Evolutionary conservation across 2,113 vertebrate genomes (phyloP).

Genomic region (Montifringilla adamsi): DNA sequence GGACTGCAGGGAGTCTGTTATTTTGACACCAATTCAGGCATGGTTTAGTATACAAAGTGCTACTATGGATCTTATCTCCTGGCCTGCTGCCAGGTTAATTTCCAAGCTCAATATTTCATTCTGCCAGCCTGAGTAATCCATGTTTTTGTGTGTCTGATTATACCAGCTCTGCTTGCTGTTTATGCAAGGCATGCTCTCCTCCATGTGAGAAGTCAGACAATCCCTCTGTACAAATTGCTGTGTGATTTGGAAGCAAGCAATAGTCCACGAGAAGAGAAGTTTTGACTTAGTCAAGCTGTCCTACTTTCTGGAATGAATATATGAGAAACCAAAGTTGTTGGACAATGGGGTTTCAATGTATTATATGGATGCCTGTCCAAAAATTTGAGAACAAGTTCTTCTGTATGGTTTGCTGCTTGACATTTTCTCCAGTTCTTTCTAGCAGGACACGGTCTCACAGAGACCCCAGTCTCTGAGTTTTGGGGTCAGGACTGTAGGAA

Average conservation of each 20-base stretch:
- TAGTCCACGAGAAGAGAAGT: not conserved
- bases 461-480: not conserved
- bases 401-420: not conserved
- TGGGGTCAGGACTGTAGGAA: not conserved
- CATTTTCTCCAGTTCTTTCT: not conserved
- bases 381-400: not conserved
- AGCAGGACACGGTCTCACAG: not conserved
- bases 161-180: not conserved
- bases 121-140: not conserved
- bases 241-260: not conserved
- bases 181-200: not conserved
- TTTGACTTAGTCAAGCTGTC: not conserved
- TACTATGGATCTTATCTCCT: not conserved
- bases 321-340: not conserved
- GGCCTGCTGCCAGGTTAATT: constrained; percentile 1
- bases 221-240: not conserved
- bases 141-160: not conserved
- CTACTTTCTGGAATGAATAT: not conserved
- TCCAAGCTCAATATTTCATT: not conserved
- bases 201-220: not conserved
- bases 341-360: not conserved
- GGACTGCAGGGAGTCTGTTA: not conserved
- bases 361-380: not conserved
- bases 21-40: not conserved
- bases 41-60: not conserved